phyloP scores from a whole-genome alignment of 2,797 vertebrate genomes.

The Melanotaenia maccullochi region DNA sequence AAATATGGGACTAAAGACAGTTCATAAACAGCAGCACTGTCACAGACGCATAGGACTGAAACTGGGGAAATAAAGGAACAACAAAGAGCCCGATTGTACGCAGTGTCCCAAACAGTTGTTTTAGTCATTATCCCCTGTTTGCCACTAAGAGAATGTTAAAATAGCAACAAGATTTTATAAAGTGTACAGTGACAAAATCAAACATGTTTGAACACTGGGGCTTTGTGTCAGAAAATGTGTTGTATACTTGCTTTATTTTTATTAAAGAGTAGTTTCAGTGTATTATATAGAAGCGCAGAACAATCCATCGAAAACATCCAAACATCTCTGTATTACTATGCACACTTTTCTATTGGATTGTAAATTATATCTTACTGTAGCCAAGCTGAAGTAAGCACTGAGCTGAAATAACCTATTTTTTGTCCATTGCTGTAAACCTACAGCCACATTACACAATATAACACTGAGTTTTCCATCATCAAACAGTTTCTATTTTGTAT shows the following conservation, averaged over 20 bases:
- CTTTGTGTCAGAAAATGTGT: background rate
- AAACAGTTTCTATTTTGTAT: background rate
- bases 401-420: background rate
- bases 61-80: background rate
- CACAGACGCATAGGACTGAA: background rate
- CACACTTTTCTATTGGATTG: background rate
- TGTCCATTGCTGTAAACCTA: background rate
- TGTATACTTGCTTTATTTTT: background rate
- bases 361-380: background rate
- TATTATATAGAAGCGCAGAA: no score
- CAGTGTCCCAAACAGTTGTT: background rate
- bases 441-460: background rate
- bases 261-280: background rate
- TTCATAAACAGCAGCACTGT: background rate
- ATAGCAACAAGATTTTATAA: background rate
- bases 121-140: background rate
- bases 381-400: background rate
- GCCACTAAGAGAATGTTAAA: background rate
- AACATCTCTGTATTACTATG: background rate
- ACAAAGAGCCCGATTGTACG: background rate
- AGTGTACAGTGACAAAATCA: background rate
- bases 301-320: background rate
- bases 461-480: background rate
- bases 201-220: no score
- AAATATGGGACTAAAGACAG: background rate